These are phyloP conservation scores for Passer domesticus DNA, from an alignment of 2,113 vertebrate genomes.

Conservation along the genomic window DNA sequence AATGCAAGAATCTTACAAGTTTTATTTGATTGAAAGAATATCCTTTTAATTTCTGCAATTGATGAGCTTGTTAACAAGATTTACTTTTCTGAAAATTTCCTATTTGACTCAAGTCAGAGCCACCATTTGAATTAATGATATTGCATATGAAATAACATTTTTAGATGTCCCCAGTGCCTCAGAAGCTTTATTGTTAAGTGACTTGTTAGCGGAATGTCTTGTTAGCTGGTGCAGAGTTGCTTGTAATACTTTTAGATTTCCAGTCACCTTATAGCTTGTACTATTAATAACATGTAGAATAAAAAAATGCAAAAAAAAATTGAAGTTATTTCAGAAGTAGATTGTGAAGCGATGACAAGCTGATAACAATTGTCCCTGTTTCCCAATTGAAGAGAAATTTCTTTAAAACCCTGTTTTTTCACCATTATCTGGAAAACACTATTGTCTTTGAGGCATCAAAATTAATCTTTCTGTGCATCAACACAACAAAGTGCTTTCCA, in stretches of 20 bases:
- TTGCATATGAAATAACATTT: neutral
- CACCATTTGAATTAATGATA: neutral
- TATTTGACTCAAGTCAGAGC: neutral
- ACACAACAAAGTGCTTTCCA: neutral
- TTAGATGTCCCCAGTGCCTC: neutral
- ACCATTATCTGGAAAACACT: neutral
- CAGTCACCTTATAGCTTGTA: neutral
- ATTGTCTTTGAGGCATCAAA: neutral
- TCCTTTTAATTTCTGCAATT: neutral
- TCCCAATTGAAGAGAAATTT: neutral
- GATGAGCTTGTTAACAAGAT: neutral
- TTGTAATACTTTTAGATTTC: neutral
- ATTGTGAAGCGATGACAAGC: neutral
- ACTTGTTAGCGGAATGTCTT: neutral
- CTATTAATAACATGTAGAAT: neutral
- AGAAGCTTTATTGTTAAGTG: neutral
- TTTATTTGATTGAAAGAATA: neutral
- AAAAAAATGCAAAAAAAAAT: neutral
- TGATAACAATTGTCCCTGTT: neutral
- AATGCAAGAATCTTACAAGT: neutral
- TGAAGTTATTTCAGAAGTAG: constrained; percentile 1
- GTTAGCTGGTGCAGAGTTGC: neutral
- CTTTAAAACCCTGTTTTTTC: neutral
- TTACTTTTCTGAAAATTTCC: neutral
- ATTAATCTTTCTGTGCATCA: neutral